Evolutionary conservation across 64 coral and sea anemone genomes (phyloP), one percentile per base, ranked within the genome.

Genomic region (Montipora capricornis): DNA sequence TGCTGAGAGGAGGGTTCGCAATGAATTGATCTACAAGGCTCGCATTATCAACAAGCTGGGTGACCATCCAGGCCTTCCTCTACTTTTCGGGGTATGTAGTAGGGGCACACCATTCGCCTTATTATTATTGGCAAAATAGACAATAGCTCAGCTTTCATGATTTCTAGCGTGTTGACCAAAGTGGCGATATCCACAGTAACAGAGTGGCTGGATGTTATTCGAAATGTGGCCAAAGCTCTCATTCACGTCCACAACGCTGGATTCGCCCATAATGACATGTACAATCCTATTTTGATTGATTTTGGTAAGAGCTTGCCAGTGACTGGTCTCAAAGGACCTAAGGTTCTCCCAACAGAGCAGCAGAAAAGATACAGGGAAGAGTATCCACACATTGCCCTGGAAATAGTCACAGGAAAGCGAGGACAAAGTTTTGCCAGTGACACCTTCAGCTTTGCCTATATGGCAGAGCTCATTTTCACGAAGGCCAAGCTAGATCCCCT

Each of bases 21-120:
- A 85, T 29, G 82, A 93, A 29, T 74, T 93, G 16, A 37, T 93
- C 8, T 49, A 78, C 55, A 74, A 93, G 55, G 57, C 82, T 4
- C 8, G 55, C 14, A 76, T 93, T 1, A 79, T 93, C 13, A 78
- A 17, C 11, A 87, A 86, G 6, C 55, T 93, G 11, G 58, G 73
- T 8, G 53, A 79, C 16, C 70, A 87, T 87, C 82, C 74, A 0
- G 12, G 90, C n/a, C 37, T 93, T 49, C 91, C 91, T 47, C n/a
- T 93, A 7, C 71, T 93, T 16, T 93, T 93, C 60, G 82, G 91
- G 44, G 55, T 93, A 61, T 87, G 91, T 29, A 87, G 91, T 49
- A 17, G 12, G 44, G 17, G 9, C 3, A 4, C 53, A 22, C 82
- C 91, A 6, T 79, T 46, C 52, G 29, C 11, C 17, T 93, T 8